Base-by-base conservation (phyloP, 2,113 vertebrate genomes). In the Onychostoma macrolepis region DNA sequence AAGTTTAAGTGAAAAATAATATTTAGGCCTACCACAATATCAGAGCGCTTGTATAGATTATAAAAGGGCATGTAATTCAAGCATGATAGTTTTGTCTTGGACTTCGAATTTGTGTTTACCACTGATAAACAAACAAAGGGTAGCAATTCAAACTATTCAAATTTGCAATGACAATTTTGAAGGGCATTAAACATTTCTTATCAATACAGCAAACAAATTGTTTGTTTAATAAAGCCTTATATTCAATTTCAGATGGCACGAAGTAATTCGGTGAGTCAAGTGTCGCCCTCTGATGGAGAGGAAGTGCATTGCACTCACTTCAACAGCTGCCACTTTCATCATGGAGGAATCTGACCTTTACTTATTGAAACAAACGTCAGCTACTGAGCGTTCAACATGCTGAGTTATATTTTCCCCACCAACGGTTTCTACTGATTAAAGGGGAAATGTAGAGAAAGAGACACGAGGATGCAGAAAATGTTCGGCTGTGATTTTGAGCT, bases 311-410 rank as follows among this genome's bases (percentile, higher is more conserved):
- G 43, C 45, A 36, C 6, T 56, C 50, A 26, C 13, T 12, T 69
- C 19, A 45, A 53, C 61, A 48, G 74, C 58, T 78, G 74, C 72
- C 38, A 50, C 38, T 77, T 58, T 87, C 67, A 72, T 89, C 88
- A 89, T 82, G 88, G 86, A 89, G 83, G 69, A 85, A 87, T 41
- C 10, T 87, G 78, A 89, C 88, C 81, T 89, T 89, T 89, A 48
- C 74, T 56, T 11, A 61, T 48, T 45, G 6, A 75, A 67, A 84
- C 36, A 63, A 72, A 74, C 21, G 10, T 53, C 61, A 72, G 72
- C 80, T 69, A 69, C 72, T 78, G 83, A 87, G 81, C 19, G 0
- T 75, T n/a, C 30, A 56, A 58, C 61, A 71, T 86, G 88, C 80
- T 84, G 85, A 80, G 81, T 84, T 85, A 87, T 81, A 80, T 89